Conservation (phyloP, 2,113 vertebrate genomes). For the Cisticola juncidis region DNA sequence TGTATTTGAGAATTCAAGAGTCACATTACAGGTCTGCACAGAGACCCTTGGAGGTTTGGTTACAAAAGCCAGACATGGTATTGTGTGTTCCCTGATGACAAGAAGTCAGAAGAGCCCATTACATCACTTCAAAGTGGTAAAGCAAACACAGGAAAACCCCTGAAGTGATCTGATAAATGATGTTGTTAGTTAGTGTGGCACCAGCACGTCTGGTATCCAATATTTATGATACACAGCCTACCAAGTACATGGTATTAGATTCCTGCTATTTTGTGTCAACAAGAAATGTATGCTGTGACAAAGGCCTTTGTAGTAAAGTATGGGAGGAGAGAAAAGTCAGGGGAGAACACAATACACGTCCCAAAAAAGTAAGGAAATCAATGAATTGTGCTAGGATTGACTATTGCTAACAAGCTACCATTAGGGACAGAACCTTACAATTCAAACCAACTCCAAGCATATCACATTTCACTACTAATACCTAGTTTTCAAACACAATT, state of each 20-base stretch:
- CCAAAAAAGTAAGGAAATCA: neutral
- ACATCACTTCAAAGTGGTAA: conserved; percentile 39
- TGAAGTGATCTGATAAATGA: conserved; percentile 51
- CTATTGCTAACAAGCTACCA: neutral
- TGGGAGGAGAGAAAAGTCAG: conserved; percentile 27
- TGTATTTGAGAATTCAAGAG: conserved; percentile 28
- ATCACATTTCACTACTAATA: neutral
- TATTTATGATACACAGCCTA: neutral
- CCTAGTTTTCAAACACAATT: neutral
- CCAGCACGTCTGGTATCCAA: conserved; percentile 63
- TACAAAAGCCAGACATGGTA: conserved; percentile 41
- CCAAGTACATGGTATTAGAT: neutral
- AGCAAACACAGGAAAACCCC: conserved; percentile 35
- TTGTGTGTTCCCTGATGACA: conserved; percentile 40
- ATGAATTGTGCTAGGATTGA: neutral
- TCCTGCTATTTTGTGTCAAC: conserved; percentile 34
- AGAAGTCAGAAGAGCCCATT: conserved; percentile 8
- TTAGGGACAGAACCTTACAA: neutral
- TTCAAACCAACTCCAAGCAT: neutral
- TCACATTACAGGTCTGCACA: neutral
- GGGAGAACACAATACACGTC: neutral
- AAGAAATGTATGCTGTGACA: conserved; percentile 43
- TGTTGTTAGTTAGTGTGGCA: conserved; percentile 60
- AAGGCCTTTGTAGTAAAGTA: conserved; percentile 48
- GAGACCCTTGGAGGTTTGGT: neutral